phyloP scores from a whole-genome alignment of 2,113 vertebrate species.

The Cyprinodon variegatus region DNA sequence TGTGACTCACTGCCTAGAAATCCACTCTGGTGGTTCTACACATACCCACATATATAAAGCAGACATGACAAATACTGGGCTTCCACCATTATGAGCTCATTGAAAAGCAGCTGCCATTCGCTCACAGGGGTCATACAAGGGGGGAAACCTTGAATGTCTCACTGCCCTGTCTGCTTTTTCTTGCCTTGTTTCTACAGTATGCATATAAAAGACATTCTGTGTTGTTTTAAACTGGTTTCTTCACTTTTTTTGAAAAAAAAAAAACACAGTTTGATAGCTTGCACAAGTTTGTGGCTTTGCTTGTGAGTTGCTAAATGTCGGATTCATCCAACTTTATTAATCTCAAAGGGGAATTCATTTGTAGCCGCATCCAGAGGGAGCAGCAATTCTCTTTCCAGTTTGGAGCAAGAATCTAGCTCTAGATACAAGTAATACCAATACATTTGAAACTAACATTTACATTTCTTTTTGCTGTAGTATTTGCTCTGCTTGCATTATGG shows the following conservation, averaged over 20 bases:
- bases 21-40: slow-evolving; percentile 45
- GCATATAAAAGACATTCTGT: neutral
- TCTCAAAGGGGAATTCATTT: too few species aligned
- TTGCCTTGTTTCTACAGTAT: neutral
- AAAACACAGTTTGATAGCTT: neutral
- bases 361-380: neutral
- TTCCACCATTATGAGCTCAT: slow-evolving; percentile 71
- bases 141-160: slow-evolving; percentile 25
- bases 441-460: neutral
- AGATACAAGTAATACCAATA: neutral
- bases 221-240: neutral
- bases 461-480: neutral
- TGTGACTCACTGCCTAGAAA: slow-evolving; percentile 64
- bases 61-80: slow-evolving; percentile 66
- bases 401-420: neutral
- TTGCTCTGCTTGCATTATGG: neutral
- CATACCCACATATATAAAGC: slow-evolving; percentile 32
- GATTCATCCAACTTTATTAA: too few species aligned
- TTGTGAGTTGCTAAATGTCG: neutral
- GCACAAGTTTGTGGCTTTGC: neutral
- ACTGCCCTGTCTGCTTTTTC: slow-evolving; percentile 18
- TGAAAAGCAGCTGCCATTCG: slow-evolving; percentile 68
- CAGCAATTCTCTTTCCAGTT: neutral
- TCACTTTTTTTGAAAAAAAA: neutral
- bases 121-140: slow-evolving; percentile 55